phyloP scores from a whole-genome alignment of 2,113 vertebrate species.

The Nycticryphes semicollaris region DNA sequence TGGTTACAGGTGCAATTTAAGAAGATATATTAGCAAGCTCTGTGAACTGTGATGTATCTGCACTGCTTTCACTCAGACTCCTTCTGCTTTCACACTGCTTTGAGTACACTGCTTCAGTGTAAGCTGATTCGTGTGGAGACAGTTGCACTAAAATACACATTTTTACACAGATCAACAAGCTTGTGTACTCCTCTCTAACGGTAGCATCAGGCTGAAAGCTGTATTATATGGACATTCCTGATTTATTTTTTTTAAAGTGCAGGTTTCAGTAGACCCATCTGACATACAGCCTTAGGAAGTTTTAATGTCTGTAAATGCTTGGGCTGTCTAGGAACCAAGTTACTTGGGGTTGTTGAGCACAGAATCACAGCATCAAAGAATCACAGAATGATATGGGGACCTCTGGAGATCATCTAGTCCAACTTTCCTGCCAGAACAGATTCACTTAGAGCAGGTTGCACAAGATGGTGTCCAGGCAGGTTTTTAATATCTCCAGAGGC shows the following conservation, averaged over 20 bases:
- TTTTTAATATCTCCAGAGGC: too few relatives aligned
- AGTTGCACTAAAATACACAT: background rate
- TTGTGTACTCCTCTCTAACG: background rate
- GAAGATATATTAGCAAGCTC: background rate
- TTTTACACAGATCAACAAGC: background rate
- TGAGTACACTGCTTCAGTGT: background rate
- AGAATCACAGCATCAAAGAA: too few relatives aligned
- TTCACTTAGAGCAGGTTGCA: too few relatives aligned
- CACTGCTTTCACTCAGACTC: background rate
- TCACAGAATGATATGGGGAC: too few relatives aligned
- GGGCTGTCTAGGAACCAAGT: background rate
- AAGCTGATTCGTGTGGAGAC: background rate
- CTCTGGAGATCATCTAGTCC: too few relatives aligned
- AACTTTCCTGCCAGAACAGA: too few relatives aligned
- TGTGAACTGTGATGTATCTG: background rate
- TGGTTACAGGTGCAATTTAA: constrained; percentile 21
- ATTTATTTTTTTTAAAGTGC: background rate
- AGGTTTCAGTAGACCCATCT: background rate
- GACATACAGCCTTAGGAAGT: background rate
- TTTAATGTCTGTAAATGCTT: background rate
- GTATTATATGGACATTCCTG: background rate
- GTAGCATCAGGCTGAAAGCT: constrained; percentile 10
- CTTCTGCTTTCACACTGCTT: background rate
- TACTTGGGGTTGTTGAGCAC: background rate
- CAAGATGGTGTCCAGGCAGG: too few relatives aligned